Conservation (phyloP, 2,113 vertebrate species). For the Cavia porcellus region DNA sequence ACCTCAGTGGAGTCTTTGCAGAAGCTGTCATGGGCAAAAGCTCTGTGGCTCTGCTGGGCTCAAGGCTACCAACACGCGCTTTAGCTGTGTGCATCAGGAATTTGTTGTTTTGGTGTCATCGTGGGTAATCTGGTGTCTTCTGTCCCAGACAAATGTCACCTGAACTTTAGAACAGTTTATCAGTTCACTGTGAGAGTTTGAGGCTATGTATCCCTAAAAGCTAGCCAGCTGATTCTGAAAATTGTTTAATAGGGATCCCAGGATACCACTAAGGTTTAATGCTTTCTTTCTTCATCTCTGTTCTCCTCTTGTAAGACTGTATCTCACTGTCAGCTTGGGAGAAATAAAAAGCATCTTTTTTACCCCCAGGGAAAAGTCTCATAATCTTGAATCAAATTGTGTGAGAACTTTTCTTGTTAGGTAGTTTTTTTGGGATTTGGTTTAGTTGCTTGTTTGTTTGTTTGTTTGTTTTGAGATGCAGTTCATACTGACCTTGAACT, state of each 20-base stretch:
- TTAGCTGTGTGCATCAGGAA: background rate
- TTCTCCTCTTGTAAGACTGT: background rate
- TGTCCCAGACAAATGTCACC: background rate
- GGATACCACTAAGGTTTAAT: background rate
- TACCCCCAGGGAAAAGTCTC: background rate
- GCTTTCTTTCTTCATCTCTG: background rate
- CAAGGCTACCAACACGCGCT: background rate
- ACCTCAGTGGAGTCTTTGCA: background rate
- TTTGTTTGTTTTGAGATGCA: background rate
- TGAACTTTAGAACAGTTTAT: background rate
- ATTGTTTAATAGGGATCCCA: background rate
- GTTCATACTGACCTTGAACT: background rate
- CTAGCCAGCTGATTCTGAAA: background rate
- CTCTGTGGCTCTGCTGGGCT: background rate
- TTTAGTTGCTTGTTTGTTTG: background rate
- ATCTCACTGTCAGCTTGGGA: background rate
- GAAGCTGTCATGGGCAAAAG: rapidly evolving
- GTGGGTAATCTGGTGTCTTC: background rate
- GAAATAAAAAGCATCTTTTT: background rate
- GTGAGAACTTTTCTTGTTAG: background rate
- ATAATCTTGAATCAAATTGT: background rate
- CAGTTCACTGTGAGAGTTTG: background rate
- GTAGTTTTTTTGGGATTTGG: background rate
- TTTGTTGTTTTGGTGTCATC: background rate
- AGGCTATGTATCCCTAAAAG: background rate